Conservation (phyloP, 2,888 invertebrate genomes). For the Actias luna region DNA sequence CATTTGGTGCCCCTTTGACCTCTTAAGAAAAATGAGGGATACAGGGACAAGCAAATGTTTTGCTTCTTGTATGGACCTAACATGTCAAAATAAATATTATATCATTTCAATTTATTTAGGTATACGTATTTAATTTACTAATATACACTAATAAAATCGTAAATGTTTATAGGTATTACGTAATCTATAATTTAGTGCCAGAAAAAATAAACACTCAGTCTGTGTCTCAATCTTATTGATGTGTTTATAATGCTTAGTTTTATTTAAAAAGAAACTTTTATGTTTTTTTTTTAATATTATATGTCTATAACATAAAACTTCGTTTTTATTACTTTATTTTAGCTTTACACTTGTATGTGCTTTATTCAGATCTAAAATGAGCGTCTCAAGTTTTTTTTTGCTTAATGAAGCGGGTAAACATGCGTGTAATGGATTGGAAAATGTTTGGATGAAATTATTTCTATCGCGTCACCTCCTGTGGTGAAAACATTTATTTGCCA, state of each 20-base stretch:
- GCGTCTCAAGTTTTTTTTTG: constrained; percentile 21
- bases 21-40: constrained; percentile 65
- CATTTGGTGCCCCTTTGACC: constrained; percentile 65
- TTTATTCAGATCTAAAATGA: constrained; percentile 1
- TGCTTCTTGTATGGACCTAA: constrained; percentile 10
- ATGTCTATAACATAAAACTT: neutral
- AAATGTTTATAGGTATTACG: neutral
- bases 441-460: constrained; percentile 68
- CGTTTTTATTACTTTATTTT: neutral
- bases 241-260: no score
- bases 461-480: constrained; percentile 62
- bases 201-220: neutral
- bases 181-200: neutral
- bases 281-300: no score
- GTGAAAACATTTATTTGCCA: constrained; percentile 62
- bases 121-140: neutral
- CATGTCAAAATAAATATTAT: neutral
- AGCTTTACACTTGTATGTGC: neutral
- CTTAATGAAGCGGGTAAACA: constrained; percentile 30
- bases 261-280: no score
- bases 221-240: neutral
- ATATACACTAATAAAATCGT: no score
- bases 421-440: constrained; percentile 63
- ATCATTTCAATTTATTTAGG: neutral
- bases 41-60: constrained; percentile 27